These are phyloP conservation scores for Sebastes aleutianus DNA, from an alignment of 2,797 vertebrate species.

Conservation along the genomic window DNA sequence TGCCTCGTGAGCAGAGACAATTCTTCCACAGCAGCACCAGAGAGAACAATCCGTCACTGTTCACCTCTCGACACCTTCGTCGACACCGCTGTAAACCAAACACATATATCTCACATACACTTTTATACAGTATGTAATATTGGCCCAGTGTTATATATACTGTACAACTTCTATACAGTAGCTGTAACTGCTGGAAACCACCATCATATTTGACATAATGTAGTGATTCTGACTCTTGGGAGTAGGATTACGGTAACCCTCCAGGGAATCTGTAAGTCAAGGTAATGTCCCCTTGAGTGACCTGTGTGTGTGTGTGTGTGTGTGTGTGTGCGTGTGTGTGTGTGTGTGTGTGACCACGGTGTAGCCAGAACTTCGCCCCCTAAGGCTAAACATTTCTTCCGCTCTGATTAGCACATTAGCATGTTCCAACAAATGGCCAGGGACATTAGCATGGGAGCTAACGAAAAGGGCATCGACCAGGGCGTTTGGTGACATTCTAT, in stretches of 20 bases:
- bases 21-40: background rate
- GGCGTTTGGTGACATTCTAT: slow-evolving; percentile 50
- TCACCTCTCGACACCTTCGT: background rate
- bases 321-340: background rate
- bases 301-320: background rate
- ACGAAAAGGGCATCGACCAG: slow-evolving; percentile 52
- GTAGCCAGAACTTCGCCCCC: slow-evolving; percentile 30
- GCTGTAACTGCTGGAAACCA: background rate
- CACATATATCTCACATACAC: background rate
- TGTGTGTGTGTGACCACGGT: slow-evolving; percentile 14
- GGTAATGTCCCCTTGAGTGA: slow-evolving; percentile 12
- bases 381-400: slow-evolving; percentile 58
- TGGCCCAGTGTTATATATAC: background rate
- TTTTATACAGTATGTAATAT: background rate
- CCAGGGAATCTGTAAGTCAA: background rate
- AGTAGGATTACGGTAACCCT: background rate
- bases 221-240: background rate
- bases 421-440: slow-evolving; percentile 49
- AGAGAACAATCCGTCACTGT: background rate
- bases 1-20: background rate
- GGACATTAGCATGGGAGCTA: slow-evolving; percentile 61
- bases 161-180: background rate
- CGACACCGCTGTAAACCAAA: background rate
- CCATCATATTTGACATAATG: background rate
- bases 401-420: slow-evolving; percentile 74